These are phyloP conservation scores for Carposina sasakii DNA, from an alignment of 1,140 invertebrate species.

Conservation along the genomic window DNA sequence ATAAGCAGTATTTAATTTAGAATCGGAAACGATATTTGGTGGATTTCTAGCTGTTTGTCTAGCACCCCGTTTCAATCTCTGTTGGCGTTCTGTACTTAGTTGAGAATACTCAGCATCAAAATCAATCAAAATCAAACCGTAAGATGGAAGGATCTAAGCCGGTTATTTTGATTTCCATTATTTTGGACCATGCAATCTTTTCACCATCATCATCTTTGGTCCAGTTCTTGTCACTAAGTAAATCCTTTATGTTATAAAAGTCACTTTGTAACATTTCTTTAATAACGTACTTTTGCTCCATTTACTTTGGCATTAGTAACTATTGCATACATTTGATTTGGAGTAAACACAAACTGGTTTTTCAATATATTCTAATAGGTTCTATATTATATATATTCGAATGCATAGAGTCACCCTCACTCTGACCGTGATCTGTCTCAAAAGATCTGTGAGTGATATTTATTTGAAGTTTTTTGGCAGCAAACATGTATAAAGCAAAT, in stretches of 20 bases:
- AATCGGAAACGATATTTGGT: background rate
- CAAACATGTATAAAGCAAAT: background rate
- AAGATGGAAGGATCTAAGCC: background rate
- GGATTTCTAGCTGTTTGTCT: background rate
- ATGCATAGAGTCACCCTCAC: conserved; percentile 2
- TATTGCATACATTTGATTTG: background rate
- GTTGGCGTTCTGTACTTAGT: background rate
- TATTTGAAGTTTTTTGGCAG: background rate
- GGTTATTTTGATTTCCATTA: background rate
- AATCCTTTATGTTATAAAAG: background rate
- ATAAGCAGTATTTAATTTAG: background rate
- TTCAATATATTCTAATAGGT: background rate
- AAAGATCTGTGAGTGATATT: background rate
- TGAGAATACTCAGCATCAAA: background rate
- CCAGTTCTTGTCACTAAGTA: background rate
- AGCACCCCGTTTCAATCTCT: background rate
- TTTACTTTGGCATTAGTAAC: background rate
- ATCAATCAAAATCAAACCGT: conserved; percentile 1
- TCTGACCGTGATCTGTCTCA: background rate
- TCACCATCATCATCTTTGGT: background rate
- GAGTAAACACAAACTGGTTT: background rate
- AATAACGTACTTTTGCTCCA: background rate
- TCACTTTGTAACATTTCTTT: background rate
- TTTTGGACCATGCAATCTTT: background rate
- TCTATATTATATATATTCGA: too few relatives aligned